These are phyloP conservation scores for Ricordea florida DNA, from an alignment of 92 coral and sea anemone species.

Conservation along the genomic window DNA sequence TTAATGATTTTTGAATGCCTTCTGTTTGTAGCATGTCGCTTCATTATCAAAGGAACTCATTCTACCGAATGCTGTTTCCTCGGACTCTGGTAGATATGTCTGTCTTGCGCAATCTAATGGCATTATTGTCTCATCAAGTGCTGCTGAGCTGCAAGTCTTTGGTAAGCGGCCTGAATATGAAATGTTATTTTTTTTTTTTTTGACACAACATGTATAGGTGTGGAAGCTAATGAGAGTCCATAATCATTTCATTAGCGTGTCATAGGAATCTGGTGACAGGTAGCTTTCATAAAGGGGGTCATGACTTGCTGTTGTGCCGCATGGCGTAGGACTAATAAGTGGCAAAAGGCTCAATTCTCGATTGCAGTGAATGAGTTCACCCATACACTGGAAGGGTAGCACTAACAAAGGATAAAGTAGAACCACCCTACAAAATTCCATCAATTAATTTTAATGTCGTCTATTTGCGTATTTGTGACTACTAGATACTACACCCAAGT, in stretches of 20 bases:
- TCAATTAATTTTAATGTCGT: background rate
- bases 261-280: no score
- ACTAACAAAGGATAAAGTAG: background rate
- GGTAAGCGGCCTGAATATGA: constrained; percentile 27
- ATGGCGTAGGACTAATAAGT: no score
- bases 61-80: constrained; percentile 14
- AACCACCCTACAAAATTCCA: background rate
- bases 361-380: no score
- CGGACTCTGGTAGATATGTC: constrained; percentile 59
- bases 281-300: no score
- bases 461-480: background rate
- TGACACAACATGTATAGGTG: background rate
- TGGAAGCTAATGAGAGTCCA: background rate
- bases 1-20: background rate
- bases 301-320: no score
- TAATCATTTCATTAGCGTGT: background rate
- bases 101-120: constrained; percentile 43
- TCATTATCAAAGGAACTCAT: constrained; percentile 6
- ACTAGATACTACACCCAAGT: constrained; percentile 22
- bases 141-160: constrained; percentile 47
- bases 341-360: no score
- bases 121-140: constrained; percentile 41
- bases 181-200: background rate
- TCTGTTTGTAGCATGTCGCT: background rate
- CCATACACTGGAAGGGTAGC: no score